These are phyloP conservation scores for Malurus leucopterus DNA, from an alignment of 2,797 vertebrate genomes.

Conservation along the genomic window DNA sequence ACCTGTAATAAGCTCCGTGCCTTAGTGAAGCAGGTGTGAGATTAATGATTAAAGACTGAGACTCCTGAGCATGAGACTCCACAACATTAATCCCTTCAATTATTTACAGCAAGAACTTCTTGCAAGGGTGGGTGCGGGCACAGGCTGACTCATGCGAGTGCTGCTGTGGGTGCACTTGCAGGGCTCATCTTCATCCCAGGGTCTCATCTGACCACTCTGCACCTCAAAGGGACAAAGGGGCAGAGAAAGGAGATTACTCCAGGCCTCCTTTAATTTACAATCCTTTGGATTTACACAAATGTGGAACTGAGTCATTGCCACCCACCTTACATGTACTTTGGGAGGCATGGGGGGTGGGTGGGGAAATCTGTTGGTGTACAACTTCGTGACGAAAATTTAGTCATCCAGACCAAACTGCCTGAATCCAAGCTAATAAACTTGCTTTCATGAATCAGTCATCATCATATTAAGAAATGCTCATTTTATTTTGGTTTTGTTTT, in stretches of 20 bases:
- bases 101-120: background rate
- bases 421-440: background rate
- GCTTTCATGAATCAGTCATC: background rate
- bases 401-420: background rate
- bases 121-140: background rate
- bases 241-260: background rate
- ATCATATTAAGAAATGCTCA: rapidly evolving
- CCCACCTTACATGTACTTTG: background rate
- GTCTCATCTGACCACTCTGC: background rate
- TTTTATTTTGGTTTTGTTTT: background rate
- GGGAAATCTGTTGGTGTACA: background rate
- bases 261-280: too few relatives aligned
- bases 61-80: background rate
- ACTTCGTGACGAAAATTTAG: background rate
- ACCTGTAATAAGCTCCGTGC: background rate
- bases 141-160: background rate
- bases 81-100: background rate
- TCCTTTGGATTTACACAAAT: background rate
- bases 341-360: background rate
- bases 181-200: background rate
- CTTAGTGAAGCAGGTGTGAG: background rate
- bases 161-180: too few relatives aligned
- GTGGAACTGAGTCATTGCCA: background rate
- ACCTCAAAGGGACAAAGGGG: background rate
- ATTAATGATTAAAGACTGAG: background rate